Percentiles rank a stretch among this genome's conserved stretches.
Conservation (phyloP, 2,797 vertebrate genomes). For the Acanthurus tractus region DNA sequence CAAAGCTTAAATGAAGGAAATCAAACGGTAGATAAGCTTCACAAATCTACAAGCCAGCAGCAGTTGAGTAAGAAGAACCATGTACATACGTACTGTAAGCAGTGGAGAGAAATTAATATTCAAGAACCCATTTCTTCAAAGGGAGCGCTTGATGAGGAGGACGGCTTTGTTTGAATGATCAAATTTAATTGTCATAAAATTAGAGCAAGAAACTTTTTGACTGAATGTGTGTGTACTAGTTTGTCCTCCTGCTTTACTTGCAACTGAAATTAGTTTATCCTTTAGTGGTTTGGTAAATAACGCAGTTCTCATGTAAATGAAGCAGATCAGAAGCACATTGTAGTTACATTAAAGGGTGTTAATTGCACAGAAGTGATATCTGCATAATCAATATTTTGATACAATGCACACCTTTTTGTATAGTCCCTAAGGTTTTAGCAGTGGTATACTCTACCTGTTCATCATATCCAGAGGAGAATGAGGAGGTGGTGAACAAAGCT, state of each 20-base stretch:
- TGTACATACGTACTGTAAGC: conserved; percentile 19
- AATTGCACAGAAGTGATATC: neutral
- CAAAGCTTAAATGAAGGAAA: conserved; percentile 59
- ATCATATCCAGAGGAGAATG: conserved; percentile 90
- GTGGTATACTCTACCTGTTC: conserved; percentile 93
- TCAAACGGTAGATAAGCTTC: conserved; percentile 33
- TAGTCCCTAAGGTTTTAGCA: conserved; percentile 87
- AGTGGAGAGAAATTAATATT: conserved; percentile 41
- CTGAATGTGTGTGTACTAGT: conserved; percentile 26
- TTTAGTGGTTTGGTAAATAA: neutral
- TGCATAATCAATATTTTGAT: neutral
- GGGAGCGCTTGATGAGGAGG: conserved; percentile 18
- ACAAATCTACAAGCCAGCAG: conserved; percentile 51
- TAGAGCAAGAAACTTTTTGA: conserved; percentile 4
- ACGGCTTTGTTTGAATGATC: conserved; percentile 48
- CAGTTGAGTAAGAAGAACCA: conserved; percentile 45
- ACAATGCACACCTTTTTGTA: conserved; percentile 10
- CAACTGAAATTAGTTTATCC: conserved; percentile 18
- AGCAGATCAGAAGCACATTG: neutral
- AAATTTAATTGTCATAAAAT: conserved; percentile 48
- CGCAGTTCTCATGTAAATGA: neutral
- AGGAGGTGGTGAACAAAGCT: conserved; percentile 86
- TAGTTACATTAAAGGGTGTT: neutral
- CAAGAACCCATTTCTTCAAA: conserved; percentile 52
- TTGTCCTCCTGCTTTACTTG: conserved; percentile 11